Conservation (phyloP, 2,113 vertebrate species). For the Pleuronectes platessa region DNA sequence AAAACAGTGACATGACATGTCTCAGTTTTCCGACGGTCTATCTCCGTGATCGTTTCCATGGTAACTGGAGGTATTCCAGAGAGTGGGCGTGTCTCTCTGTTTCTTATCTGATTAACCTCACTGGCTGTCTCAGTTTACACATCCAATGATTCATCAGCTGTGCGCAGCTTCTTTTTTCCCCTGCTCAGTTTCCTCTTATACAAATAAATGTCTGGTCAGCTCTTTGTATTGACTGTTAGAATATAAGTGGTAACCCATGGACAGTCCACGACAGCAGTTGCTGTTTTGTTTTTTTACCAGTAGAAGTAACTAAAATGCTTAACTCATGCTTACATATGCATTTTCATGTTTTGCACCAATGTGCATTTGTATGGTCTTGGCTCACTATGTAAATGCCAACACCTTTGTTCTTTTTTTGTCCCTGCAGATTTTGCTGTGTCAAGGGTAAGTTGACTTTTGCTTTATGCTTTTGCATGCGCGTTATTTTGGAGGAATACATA, state of each 20-base stretch:
- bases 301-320: constrained; percentile 21
- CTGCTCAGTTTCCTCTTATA: neutral
- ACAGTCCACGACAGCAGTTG: neutral
- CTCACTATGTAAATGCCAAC: constrained; percentile 33
- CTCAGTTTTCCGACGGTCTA: constrained; percentile 63
- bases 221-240: no score
- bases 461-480: constrained; percentile 12
- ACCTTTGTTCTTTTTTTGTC: constrained; percentile 49
- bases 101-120: constrained; percentile 76
- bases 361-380: constrained; percentile 36
- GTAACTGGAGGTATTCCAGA: constrained; percentile 79
- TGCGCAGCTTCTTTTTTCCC: constrained; percentile 1
- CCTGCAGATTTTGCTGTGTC: constrained; percentile 80
- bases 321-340: constrained; percentile 33
- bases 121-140: constrained; percentile 51
- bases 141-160: constrained; percentile 41
- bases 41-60: constrained; percentile 75
- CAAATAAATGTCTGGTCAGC: neutral
- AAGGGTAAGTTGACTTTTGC: constrained; percentile 72
- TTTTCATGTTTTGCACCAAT: constrained; percentile 38
- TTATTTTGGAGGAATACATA: constrained; percentile 7
- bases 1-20: constrained; percentile 73
- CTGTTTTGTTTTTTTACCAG: neutral
- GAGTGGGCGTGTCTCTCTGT: constrained; percentile 65
- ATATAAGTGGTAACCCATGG: neutral